phyloP scores from a whole-genome alignment of 2,888 invertebrate species.

The Chaetogeoica ovagalla region DNA sequence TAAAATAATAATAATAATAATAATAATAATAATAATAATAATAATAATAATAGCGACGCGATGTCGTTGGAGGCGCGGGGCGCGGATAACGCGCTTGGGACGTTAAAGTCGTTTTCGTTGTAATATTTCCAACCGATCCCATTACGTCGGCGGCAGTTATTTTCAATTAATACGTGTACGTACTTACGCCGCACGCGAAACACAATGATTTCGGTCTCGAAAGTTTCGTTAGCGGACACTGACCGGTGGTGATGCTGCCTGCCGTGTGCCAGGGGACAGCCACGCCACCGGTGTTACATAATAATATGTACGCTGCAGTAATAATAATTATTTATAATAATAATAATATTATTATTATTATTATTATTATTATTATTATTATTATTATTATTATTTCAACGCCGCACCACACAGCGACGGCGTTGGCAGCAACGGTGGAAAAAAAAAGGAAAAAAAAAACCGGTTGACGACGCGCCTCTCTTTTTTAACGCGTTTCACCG shows the following conservation, averaged over 20 bases:
- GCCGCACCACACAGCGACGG: too few relatives aligned
- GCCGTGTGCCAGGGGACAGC: too few relatives aligned
- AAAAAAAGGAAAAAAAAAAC: too few relatives aligned
- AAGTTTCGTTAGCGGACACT: slow-evolving; percentile 18
- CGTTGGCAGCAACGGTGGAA: too few relatives aligned
- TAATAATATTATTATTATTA: too few relatives aligned
- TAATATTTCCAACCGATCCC: slow-evolving; percentile 12
- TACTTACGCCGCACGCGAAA: neutral
- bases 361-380: too few relatives aligned
- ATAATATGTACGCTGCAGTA: too few relatives aligned
- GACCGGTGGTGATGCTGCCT: neutral
- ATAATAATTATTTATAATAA: too few relatives aligned
- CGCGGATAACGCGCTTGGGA: slow-evolving; percentile 10
- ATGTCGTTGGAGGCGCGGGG: neutral
- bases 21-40: neutral
- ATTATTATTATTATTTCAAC: too few relatives aligned
- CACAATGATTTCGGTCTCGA: neutral
- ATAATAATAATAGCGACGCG: neutral
- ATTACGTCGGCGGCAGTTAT: slow-evolving; percentile 4
- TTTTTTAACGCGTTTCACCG: too few relatives aligned
- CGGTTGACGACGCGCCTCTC: too few relatives aligned
- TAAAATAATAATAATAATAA: neutral
- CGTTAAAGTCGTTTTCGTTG: slow-evolving; percentile 49
- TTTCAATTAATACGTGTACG: slow-evolving; percentile 23
- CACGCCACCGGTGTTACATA: too few relatives aligned